phyloP scores from a whole-genome alignment of 37 sponge, comb jelly and placozoan species.

The Spongilla lacustris region DNA sequence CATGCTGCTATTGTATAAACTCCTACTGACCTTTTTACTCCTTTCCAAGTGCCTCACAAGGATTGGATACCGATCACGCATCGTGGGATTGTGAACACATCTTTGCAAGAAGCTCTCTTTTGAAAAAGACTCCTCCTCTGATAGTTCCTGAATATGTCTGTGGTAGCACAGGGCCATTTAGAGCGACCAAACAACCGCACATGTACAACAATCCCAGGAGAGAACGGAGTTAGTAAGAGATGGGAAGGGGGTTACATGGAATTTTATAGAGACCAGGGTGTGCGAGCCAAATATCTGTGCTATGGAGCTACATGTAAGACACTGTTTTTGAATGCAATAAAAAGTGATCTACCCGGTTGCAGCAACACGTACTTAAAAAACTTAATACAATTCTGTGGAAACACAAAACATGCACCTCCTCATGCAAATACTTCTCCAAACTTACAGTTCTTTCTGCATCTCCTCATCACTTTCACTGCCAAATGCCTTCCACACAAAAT shows the following conservation, averaged over 20 bases:
- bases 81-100: slow-evolving; percentile 81
- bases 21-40: slow-evolving; percentile 83
- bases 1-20: too few species aligned
- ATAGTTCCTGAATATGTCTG: slow-evolving; percentile 56
- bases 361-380: too few species aligned
- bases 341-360: too few species aligned
- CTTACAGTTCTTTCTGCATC: slow-evolving; percentile 75
- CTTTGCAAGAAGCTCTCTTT: slow-evolving; percentile 83
- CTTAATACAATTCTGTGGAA: too few species aligned
- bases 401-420: neutral
- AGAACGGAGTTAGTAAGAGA: too few species aligned
- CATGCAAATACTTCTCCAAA: neutral
- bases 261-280: too few species aligned
- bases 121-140: slow-evolving; percentile 80
- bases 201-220: too few species aligned
- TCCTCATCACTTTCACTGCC: slow-evolving; percentile 80
- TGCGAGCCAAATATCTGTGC: too few species aligned
- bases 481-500: slow-evolving; percentile 91
- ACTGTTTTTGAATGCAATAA: too few species aligned
- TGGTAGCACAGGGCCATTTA: neutral
- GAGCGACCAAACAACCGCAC: too few species aligned
- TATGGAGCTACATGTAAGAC: too few species aligned
- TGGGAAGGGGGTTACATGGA: too few species aligned
- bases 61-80: slow-evolving; percentile 89
- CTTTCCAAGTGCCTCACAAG: slow-evolving; percentile 76